phyloP scores from a whole-genome alignment of 2,888 invertebrate genomes.

The Ptilodon capucinus region DNA sequence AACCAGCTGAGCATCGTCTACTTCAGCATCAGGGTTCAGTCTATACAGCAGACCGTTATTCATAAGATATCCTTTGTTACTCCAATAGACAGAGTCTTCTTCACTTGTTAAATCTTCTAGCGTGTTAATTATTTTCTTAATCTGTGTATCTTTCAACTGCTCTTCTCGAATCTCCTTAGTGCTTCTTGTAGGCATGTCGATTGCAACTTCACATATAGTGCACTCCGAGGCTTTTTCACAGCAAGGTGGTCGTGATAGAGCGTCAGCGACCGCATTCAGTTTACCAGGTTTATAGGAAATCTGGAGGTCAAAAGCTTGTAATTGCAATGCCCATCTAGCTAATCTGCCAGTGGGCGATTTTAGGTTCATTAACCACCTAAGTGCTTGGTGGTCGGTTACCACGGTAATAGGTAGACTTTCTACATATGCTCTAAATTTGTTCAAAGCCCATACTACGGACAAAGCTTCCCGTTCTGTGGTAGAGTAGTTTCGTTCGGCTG shows the following conservation, averaged over 20 bases:
- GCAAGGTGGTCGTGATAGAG: conserved; percentile 37
- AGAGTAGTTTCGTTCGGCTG: conserved; percentile 14
- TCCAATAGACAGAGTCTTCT: no score
- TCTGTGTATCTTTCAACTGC: no score
- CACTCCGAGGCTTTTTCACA: no score
- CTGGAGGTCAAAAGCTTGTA: conserved; percentile 48
- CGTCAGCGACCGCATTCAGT: conserved; percentile 50
- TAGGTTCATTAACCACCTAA: not conserved
- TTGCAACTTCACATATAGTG: no score
- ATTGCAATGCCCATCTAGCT: conserved; percentile 8
- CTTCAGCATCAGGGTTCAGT: no score
- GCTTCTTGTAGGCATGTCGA: no score
- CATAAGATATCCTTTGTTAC: no score
- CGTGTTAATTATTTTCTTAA: no score
- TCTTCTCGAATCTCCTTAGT: no score
- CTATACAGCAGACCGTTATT: no score
- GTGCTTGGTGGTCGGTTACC: not conserved
- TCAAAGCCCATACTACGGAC: not conserved
- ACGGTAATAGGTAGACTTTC: not conserved
- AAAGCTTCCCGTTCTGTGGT: conserved; percentile 18
- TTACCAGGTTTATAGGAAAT: conserved; percentile 47
- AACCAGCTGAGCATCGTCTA: no score
- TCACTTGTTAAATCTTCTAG: no score
- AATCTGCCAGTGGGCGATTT: not conserved
- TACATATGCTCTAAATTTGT: not conserved